Percentiles rank a stretch among this genome's conserved stretches.
phyloP scores from a whole-genome alignment of 2,797 vertebrate genomes.

The Amblyopsis hoosieri region DNA sequence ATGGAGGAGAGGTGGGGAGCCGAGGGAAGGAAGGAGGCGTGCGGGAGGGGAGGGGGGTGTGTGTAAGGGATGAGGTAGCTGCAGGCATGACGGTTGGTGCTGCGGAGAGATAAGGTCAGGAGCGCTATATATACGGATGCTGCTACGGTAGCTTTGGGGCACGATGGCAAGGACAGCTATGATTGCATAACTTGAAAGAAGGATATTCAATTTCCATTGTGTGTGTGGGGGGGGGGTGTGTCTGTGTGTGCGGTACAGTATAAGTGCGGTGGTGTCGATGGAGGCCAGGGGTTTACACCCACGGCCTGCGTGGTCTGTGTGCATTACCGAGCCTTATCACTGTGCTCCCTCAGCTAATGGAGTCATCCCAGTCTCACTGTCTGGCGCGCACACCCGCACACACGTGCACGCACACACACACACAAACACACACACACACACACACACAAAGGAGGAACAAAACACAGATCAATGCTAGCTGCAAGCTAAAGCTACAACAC shows the following conservation, averaged over 20 bases:
- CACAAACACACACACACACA: too few relatives aligned
- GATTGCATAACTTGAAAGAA: slow-evolving; percentile 19
- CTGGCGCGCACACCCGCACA: neutral
- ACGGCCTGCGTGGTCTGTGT: slow-evolving; percentile 29
- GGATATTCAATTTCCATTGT: slow-evolving; percentile 6
- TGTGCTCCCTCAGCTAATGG: slow-evolving; percentile 63
- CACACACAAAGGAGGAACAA: slow-evolving; percentile 18
- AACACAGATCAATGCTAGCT: slow-evolving; percentile 34
- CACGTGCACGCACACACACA: too few relatives aligned
- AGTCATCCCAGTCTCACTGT: slow-evolving; percentile 61
- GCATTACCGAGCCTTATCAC: slow-evolving; percentile 57
- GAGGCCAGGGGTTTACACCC: slow-evolving; percentile 20
- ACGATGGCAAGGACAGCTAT: slow-evolving; percentile 19
- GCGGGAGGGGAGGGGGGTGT: neutral
- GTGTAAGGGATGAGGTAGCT: slow-evolving; percentile 28
- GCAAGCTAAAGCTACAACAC: too few relatives aligned
- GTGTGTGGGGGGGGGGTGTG: neutral
- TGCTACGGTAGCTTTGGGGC: slow-evolving; percentile 20
- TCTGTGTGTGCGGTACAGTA: too few relatives aligned
- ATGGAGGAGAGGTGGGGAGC: slow-evolving; percentile 15
- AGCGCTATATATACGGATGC: slow-evolving; percentile 25
- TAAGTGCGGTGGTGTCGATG: neutral
- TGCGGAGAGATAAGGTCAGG: slow-evolving; percentile 54
- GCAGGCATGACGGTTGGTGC: slow-evolving; percentile 32
- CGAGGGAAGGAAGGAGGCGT: slow-evolving; percentile 4